Evolutionary conservation across 1,140 invertebrate species (phyloP), one percentile per base, ranked within the genome.

Genomic region (Parapsyche elsis): DNA sequence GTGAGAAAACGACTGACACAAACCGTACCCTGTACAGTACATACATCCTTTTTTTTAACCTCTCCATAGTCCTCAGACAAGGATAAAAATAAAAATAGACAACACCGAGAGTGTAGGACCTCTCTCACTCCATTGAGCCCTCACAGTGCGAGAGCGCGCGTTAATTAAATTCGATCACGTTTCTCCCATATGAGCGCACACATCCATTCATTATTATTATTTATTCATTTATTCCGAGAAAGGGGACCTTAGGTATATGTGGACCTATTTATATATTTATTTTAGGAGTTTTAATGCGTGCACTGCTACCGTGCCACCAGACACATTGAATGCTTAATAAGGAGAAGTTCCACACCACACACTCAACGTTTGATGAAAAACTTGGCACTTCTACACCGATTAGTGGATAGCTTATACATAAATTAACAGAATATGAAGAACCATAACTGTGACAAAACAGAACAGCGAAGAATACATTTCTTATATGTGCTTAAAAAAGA

Each of bases 111-210:
- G 53, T 30, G 74, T n/a, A n/a, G 24, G 23, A 67, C 64, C 64
- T 67, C 64, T 57, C 16, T 59, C 49, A 26, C 12, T 75, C 71
- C 45, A 75, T 75, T 75, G 38, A 75, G 71, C 44, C 71, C 71
- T 44, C 71, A 75, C 71, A 53, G 46, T 75, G 38, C 45, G 45
- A 49, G 26, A 5, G 26, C 21, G 16, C 16, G 64, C 49, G 75
- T 57, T 77, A 77, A 77, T 77, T 77, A 77, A 77, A 77, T 77
- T 77, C 49, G 75, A 77, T 77, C 75, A 77, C 75, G 75, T 77
- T 64, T 24, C 75, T 64, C 30, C 5, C 24, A 64, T 38, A 59
- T 77, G 53, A 61, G 24, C 61, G 74, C 9, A 26, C 45, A 49
- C 24, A 46, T 26, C 14, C 75, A 77, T 77, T 45, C 71, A 64